phyloP scores from a whole-genome alignment of 2,113 vertebrate species.

The Pagrus major region DNA sequence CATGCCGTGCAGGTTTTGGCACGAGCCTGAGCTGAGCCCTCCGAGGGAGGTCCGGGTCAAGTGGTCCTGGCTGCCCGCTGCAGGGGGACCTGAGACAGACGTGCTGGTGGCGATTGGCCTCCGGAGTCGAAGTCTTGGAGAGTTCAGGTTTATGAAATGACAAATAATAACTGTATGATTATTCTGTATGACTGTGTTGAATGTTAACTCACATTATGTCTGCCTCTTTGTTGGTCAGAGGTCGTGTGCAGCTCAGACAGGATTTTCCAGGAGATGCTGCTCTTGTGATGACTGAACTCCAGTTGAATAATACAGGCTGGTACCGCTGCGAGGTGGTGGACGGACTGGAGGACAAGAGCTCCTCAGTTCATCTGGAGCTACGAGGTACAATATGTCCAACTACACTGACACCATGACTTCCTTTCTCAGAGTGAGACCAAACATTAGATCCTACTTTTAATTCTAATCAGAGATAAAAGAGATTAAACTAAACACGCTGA shows the following conservation, averaged over 20 bases:
- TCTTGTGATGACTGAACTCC: conserved; percentile 82
- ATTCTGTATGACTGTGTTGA: background rate
- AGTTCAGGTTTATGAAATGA: conserved; percentile 75
- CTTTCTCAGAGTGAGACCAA: background rate
- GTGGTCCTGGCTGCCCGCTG: conserved; percentile 88
- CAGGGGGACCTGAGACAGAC: conserved; percentile 82
- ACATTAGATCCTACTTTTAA: background rate
- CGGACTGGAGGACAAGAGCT: conserved; percentile 89
- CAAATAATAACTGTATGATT: background rate
- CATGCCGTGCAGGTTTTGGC: conserved; percentile 87
- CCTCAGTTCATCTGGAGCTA: conserved; percentile 86
- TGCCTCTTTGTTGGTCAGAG: conserved; percentile 42
- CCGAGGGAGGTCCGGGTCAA: conserved; percentile 85
- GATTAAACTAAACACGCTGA: no score
- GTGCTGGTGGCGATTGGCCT: conserved; percentile 87
- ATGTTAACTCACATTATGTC: background rate
- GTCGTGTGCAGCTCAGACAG: conserved; percentile 79
- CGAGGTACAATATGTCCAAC: conserved; percentile 78
- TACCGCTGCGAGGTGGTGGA: conserved; percentile 92
- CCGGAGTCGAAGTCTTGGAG: conserved; percentile 81
- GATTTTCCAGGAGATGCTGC: conserved; percentile 76
- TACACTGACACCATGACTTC: background rate
- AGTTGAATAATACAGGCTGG: conserved; percentile 85
- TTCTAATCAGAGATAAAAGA: no score
- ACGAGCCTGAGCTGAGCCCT: conserved; percentile 73